phyloP scores from a whole-genome alignment of 1,140 invertebrate genomes.

The Drosophila nannoptera region DNA sequence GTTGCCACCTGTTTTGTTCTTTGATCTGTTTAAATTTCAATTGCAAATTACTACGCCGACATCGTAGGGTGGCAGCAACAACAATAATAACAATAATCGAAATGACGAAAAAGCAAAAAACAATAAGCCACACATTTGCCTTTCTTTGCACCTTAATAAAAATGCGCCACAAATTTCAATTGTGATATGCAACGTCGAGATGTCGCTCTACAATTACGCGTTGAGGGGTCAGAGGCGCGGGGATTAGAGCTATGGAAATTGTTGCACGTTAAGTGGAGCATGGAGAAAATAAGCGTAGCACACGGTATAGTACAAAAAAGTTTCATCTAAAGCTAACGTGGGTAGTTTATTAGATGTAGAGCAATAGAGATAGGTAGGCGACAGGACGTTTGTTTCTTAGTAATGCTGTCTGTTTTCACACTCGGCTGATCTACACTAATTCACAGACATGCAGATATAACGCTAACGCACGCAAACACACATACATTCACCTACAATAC shows the following conservation, averaged over 20 bases:
- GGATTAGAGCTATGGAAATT: constrained; percentile 42
- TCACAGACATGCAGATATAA: constrained; percentile 9
- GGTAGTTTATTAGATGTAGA: constrained; percentile 20
- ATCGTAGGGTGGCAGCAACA: constrained; percentile 12
- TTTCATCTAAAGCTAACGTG: constrained; percentile 55
- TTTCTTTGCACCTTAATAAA: constrained; percentile 58
- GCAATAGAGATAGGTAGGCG: constrained; percentile 15
- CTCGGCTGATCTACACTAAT: constrained; percentile 36
- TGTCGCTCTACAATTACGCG: constrained; percentile 32
- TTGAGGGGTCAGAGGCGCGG: constrained; percentile 12
- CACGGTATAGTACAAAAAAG: constrained; percentile 40
- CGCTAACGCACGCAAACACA: constrained; percentile 5
- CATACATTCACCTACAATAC: background rate
- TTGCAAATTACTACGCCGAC: constrained; percentile 26
- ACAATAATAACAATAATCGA: constrained; percentile 23
- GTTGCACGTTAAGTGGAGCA: constrained; percentile 74
- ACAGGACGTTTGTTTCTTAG: constrained; percentile 53
- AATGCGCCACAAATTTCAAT: constrained; percentile 72
- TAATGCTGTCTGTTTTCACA: constrained; percentile 55
- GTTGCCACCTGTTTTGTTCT: constrained; percentile 58
- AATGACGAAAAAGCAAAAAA: constrained; percentile 29
- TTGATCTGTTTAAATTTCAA: constrained; percentile 37
- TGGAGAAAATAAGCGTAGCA: constrained; percentile 51
- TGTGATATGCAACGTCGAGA: constrained; percentile 57
- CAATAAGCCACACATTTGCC: constrained; percentile 29